Percentiles rank a stretch among this genome's conserved stretches.
phyloP scores from a whole-genome alignment of 2,888 invertebrate genomes.

The Rapana venosa region DNA sequence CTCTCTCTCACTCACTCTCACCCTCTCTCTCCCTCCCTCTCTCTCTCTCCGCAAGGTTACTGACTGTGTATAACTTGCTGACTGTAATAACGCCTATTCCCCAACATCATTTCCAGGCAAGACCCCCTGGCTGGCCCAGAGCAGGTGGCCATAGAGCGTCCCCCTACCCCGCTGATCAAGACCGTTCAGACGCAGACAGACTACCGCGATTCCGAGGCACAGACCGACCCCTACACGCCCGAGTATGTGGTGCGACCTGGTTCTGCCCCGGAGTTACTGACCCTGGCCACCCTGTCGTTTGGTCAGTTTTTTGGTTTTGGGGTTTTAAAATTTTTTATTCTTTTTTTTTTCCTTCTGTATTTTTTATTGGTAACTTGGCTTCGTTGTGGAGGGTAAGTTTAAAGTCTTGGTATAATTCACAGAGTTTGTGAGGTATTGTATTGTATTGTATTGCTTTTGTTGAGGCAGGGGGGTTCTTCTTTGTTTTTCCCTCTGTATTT shows the following conservation, averaged over 20 bases:
- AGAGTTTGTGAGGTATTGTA: too few relatives aligned
- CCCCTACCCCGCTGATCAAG: constrained; percentile 70
- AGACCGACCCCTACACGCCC: constrained; percentile 89
- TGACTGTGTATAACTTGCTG: too few relatives aligned
- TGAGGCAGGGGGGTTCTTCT: neutral
- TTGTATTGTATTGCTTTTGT: neutral
- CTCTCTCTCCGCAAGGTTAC: too few relatives aligned
- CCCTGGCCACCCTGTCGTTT: constrained; percentile 83
- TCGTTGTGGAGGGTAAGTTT: too few relatives aligned
- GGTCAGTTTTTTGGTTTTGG: constrained; percentile 77
- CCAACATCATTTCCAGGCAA: neutral
- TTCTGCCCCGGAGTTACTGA: constrained; percentile 84
- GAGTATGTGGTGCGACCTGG: constrained; percentile 80
- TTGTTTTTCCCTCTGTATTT: neutral
- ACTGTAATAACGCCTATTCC: neutral
- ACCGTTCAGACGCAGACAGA: constrained; percentile 84
- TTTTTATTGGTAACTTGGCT: too few relatives aligned
- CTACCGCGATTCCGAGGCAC: constrained; percentile 87
- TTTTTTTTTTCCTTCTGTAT: too few relatives aligned
- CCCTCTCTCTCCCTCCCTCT: too few relatives aligned
- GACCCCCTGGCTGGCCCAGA: constrained; percentile 72
- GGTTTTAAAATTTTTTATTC: too few relatives aligned
- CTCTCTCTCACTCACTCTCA: too few relatives aligned
- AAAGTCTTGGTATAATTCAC: too few relatives aligned
- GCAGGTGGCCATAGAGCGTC: constrained; percentile 61